Percentiles rank a stretch among this genome's conserved stretches.
Conservation (phyloP, 2,113 vertebrate genomes). For the Tetraodon nigroviridis region DNA sequence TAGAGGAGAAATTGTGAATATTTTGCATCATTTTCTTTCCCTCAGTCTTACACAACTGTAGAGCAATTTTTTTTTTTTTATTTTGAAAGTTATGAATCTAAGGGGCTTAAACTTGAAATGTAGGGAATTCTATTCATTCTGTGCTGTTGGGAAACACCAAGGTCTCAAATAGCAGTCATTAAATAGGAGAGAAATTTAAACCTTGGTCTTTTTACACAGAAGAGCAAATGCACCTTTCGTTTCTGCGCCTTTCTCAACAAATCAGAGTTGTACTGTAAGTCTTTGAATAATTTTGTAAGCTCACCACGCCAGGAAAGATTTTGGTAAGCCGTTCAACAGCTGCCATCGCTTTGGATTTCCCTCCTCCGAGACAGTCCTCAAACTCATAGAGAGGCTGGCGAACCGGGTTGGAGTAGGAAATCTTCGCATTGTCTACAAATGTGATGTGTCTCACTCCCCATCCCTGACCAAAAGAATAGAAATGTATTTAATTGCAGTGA, state of each 20-base stretch:
- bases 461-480: conserved; percentile 71
- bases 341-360: conserved; percentile 87
- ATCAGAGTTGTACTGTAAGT: conserved; percentile 21
- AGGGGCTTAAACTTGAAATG: too few species aligned
- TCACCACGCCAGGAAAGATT: conserved; percentile 96
- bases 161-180: too few species aligned
- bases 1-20: too few species aligned
- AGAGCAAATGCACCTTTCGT: too few species aligned
- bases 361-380: conserved; percentile 90
- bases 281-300: conserved; percentile 34
- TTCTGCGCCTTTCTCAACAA: neutral
- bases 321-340: conserved; percentile 88
- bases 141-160: too few species aligned
- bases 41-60: too few species aligned
- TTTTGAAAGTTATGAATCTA: too few species aligned
- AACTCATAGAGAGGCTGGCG: conserved; percentile 95
- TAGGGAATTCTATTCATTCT: too few species aligned
- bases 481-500: neutral
- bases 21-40: too few species aligned
- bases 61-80: too few species aligned
- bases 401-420: conserved; percentile 97
- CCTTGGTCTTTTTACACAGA: too few species aligned
- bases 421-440: conserved; percentile 96
- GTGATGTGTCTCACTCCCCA: conserved; percentile 97
- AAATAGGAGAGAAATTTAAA: too few species aligned